These are phyloP conservation scores for Sphenodon punctatus DNA, from an alignment of 2,797 vertebrate species.

Conservation along the genomic window DNA sequence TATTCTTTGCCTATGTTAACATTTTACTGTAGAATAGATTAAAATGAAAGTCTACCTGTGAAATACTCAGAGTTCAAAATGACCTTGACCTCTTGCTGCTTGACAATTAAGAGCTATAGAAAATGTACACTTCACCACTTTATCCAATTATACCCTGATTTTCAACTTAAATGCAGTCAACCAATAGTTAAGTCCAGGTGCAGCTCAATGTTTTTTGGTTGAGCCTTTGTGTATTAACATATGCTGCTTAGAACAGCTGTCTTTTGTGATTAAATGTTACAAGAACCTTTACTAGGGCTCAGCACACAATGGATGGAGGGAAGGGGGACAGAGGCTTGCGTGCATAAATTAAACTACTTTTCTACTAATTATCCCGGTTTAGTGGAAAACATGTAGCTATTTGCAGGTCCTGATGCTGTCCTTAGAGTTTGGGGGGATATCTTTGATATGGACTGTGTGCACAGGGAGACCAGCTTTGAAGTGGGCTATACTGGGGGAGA, in stretches of 20 bases:
- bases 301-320: neutral
- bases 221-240: slow-evolving; percentile 1
- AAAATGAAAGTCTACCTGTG: neutral
- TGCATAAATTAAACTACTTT: neutral
- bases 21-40: neutral
- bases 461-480: too few species aligned
- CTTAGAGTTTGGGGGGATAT: neutral
- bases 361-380: neutral
- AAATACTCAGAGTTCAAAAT: neutral
- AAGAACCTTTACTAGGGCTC: neutral
- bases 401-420: neutral
- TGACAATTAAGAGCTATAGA: slow-evolving; percentile 17
- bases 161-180: slow-evolving; percentile 19
- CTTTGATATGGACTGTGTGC: too few species aligned
- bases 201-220: neutral
- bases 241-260: neutral
- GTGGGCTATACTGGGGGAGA: neutral
- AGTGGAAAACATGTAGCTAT: neutral
- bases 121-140: slow-evolving; percentile 26
- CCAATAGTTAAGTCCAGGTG: neutral
- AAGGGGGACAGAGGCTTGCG: neutral
- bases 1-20: neutral
- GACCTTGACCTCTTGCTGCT: neutral
- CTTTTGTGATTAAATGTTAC: neutral
- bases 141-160: slow-evolving; percentile 2